A percentile compares a stretch with the other conserved stretches of the same genome.
These are phyloP conservation scores for Lepeophtheirus salmonis DNA, from an alignment of 1,140 invertebrate species.

Conservation along the genomic window DNA sequence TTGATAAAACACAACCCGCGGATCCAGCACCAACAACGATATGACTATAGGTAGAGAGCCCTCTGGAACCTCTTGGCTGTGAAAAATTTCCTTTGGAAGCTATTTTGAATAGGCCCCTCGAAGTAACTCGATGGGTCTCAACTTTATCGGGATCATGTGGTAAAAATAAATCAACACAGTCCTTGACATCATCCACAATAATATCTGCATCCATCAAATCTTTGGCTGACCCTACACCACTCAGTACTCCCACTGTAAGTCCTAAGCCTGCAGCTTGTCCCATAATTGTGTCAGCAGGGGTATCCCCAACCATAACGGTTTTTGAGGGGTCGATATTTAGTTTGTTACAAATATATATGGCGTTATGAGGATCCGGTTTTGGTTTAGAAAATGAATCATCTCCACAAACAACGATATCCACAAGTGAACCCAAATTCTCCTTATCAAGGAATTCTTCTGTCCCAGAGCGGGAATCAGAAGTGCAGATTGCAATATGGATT, in stretches of 20 bases:
- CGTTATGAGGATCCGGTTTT: constrained; percentile 18
- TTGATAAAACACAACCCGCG: constrained; percentile 36
- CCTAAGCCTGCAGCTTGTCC: constrained; percentile 14
- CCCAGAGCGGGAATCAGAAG: constrained; percentile 15
- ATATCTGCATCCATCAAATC: constrained; percentile 17
- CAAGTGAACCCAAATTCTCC: background rate
- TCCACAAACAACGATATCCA: constrained; percentile 16
- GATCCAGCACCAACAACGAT: constrained; percentile 31
- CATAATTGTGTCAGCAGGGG: constrained; percentile 18
- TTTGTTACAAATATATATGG: constrained; percentile 13
- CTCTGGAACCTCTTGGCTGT: background rate
- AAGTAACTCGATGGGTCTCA: background rate
- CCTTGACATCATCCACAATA: constrained; percentile 14
- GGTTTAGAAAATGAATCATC: constrained; percentile 10
- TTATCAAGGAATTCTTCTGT: constrained; percentile 12
- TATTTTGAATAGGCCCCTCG: constrained; percentile 8
- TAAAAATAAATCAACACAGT: constrained; percentile 6
- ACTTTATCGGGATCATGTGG: background rate
- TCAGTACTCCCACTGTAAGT: constrained; percentile 15
- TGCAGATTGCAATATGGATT: constrained; percentile 18
- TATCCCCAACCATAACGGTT: constrained; percentile 17
- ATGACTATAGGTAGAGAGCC: constrained; percentile 13
- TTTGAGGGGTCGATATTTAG: constrained; percentile 3
- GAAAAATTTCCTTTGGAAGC: background rate
- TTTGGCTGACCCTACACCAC: background rate